These are phyloP conservation scores for Archips crataeganus DNA, from an alignment of 2,888 invertebrate species.

Conservation along the genomic window DNA sequence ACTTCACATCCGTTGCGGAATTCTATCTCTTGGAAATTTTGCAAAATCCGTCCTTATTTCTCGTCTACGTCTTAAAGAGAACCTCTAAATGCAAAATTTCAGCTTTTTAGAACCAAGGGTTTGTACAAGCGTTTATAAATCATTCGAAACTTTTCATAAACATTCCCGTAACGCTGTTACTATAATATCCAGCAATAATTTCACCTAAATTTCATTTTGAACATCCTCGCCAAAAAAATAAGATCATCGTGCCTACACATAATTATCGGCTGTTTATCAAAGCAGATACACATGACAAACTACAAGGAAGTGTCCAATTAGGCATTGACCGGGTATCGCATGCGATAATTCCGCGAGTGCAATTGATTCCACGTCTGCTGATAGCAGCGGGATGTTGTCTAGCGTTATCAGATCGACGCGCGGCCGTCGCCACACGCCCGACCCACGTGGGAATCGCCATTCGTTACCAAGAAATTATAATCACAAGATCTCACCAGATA, in stretches of 20 bases:
- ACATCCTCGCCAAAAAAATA: background rate
- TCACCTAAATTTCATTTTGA: background rate
- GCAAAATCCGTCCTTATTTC: too few relatives aligned
- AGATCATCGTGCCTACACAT: background rate
- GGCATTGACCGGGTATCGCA: constrained; percentile 71
- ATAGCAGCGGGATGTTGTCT: constrained; percentile 80
- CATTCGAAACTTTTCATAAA: too few relatives aligned
- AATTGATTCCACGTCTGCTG: constrained; percentile 79
- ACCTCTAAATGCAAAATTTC: too few relatives aligned
- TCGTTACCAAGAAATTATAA: constrained; percentile 29
- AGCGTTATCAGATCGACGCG: constrained; percentile 80
- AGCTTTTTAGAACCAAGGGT: too few relatives aligned
- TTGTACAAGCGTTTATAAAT: too few relatives aligned
- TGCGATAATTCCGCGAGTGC: constrained; percentile 79
- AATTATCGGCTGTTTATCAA: constrained; percentile 45
- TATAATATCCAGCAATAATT: background rate
- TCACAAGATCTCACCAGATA: constrained; percentile 22
- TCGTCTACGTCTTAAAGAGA: too few relatives aligned
- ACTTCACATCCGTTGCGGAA: too few relatives aligned
- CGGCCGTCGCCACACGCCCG: constrained; percentile 66
- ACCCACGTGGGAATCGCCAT: constrained; percentile 70
- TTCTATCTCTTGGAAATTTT: too few relatives aligned
- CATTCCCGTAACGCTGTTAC: too few relatives aligned
- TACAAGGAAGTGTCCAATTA: constrained; percentile 79
- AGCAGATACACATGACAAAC: constrained; percentile 53